These are phyloP conservation scores for Actias luna DNA, from an alignment of 2,888 invertebrate genomes.

Conservation along the genomic window DNA sequence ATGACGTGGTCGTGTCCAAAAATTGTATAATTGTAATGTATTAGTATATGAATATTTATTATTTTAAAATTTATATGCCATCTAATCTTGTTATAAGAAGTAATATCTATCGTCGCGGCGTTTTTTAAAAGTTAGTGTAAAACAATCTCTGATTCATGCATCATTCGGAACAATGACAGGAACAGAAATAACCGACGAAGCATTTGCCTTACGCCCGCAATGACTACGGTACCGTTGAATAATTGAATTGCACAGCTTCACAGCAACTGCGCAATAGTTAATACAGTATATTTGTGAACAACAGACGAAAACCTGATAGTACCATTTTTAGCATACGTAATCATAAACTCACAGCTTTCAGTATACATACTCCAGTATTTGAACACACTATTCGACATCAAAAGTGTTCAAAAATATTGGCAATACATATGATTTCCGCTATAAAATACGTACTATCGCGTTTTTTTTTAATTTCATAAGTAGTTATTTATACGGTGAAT, in stretches of 20 bases:
- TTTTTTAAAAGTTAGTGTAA: constrained; percentile 1
- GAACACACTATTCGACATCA: neutral
- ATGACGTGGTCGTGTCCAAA: no score
- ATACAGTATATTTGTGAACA: constrained; percentile 16
- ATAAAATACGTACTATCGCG: neutral
- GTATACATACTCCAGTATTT: neutral
- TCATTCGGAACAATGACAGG: constrained; percentile 54
- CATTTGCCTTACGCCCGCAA: constrained; percentile 27
- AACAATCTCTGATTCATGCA: constrained; percentile 35
- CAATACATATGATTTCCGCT: constrained; percentile 11
- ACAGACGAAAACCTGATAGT: constrained; percentile 11
- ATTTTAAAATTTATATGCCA: no score
- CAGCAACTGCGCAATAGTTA: constrained; percentile 2
- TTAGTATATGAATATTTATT: no score
- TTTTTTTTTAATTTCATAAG: neutral
- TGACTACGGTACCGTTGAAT: constrained; percentile 26
- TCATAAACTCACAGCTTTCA: constrained; percentile 12
- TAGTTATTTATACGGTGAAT: neutral
- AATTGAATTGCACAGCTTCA: constrained; percentile 29
- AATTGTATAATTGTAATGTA: no score
- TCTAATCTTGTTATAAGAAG: neutral
- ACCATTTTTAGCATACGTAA: neutral
- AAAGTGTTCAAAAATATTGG: neutral
- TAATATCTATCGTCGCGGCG: neutral
- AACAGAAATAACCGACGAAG: constrained; percentile 48